A percentile compares a stretch with the other conserved stretches of the same genome.
These are phyloP conservation scores for Drosophila pectinifera DNA, from an alignment of 1,140 invertebrate genomes.

Conservation along the genomic window DNA sequence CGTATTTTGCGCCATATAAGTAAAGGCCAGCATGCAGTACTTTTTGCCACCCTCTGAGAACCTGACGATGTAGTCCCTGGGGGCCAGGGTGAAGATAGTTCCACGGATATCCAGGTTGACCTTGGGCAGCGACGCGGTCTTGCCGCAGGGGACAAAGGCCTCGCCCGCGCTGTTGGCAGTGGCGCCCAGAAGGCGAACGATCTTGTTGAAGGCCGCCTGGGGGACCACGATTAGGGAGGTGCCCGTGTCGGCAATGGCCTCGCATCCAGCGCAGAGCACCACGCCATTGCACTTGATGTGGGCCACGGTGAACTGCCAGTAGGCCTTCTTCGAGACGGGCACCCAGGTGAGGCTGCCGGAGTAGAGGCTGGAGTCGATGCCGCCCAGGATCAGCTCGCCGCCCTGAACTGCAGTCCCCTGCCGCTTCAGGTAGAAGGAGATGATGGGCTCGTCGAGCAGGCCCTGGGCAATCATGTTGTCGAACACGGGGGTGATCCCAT, in stretches of 20 bases:
- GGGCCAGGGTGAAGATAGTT: slow-evolving; percentile 90
- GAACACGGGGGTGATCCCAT: slow-evolving; percentile 95
- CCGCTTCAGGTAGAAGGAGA: slow-evolving; percentile 93
- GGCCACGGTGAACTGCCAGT: slow-evolving; percentile 82
- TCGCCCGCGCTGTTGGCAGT: slow-evolving; percentile 89
- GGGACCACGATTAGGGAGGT: slow-evolving; percentile 98
- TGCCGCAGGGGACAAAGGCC: slow-evolving; percentile 90
- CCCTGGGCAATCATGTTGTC: slow-evolving; percentile 96
- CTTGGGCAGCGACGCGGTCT: slow-evolving; percentile 90
- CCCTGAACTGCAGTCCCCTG: slow-evolving; percentile 43
- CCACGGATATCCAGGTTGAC: slow-evolving; percentile 92
- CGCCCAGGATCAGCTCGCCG: slow-evolving; percentile 75
- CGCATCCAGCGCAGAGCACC: slow-evolving; percentile 88
- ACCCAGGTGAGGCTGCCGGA: slow-evolving; percentile 71
- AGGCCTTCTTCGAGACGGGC: slow-evolving; percentile 66
- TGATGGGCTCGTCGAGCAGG: slow-evolving; percentile 91
- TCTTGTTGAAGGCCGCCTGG: slow-evolving; percentile 90
- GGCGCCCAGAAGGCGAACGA: slow-evolving; percentile 87
- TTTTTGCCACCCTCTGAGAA: slow-evolving; percentile 88
- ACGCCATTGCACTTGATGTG: slow-evolving; percentile 39
- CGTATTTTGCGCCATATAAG: slow-evolving; percentile 87
- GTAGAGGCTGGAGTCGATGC: slow-evolving; percentile 63
- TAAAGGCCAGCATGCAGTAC: slow-evolving; percentile 92
- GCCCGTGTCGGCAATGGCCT: slow-evolving; percentile 99
- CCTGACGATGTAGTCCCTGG: slow-evolving; percentile 93